Conservation (phyloP, 2,113 vertebrate species). For the Apodemus speciosus region DNA sequence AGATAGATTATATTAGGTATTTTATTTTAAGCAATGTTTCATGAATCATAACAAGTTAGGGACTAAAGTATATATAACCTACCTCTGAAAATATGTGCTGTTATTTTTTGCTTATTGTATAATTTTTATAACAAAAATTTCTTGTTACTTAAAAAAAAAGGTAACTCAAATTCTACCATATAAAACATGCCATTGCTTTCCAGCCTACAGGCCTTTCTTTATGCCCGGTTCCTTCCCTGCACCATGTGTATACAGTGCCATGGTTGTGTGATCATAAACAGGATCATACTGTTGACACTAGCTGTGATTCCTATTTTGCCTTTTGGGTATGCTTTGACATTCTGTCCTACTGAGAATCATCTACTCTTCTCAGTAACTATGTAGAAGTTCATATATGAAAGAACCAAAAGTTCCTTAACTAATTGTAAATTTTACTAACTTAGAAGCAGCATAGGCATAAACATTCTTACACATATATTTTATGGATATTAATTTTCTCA, state of each 20-base stretch:
- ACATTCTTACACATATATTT: not conserved
- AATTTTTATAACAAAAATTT: not conserved
- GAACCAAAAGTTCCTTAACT: not conserved
- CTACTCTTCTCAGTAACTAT: not conserved
- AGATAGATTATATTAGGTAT: rapidly evolving
- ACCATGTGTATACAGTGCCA: not conserved
- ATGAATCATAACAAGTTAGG: not conserved
- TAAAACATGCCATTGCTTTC: not conserved
- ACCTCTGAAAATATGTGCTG: not conserved
- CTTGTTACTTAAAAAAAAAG: not conserved
- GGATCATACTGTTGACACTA: not conserved
- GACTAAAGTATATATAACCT: not conserved
- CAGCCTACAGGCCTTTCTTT: too few relatives aligned
- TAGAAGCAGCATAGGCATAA: not conserved
- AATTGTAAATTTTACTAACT: not conserved
- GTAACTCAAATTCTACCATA: not conserved
- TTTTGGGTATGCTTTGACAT: not conserved
- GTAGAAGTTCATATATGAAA: not conserved
- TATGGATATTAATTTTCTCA: not conserved
- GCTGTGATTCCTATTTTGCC: not conserved
- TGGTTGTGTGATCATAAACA: not conserved
- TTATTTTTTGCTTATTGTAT: not conserved
- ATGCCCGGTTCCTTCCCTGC: not conserved
- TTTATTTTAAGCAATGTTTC: not conserved
- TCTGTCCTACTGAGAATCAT: not conserved